A percentile compares a stretch with the other conserved stretches of the same genome.
Evolutionary conservation across 2,888 invertebrate species (phyloP).

Genomic region (Apamea epomidion): DNA sequence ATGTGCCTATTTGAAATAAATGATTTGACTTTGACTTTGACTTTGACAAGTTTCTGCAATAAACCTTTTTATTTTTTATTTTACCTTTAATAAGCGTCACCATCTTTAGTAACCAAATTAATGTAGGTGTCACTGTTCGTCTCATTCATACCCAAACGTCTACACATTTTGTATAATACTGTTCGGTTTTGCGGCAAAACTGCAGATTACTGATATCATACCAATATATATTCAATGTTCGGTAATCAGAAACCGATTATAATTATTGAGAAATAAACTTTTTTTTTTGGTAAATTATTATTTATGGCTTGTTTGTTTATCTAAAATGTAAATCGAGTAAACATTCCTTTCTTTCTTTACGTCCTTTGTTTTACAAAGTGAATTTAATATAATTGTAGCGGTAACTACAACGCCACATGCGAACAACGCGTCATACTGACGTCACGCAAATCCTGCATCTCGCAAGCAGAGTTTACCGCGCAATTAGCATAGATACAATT

Average conservation of each 20-base stretch:
- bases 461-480: too few species aligned
- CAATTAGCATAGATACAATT: too few species aligned
- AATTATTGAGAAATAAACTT: conserved; percentile 45
- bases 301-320: conserved; percentile 48
- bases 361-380: conserved; percentile 8
- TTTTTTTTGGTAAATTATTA: conserved; percentile 26
- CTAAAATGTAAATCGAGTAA: conserved; percentile 40
- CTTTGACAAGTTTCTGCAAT: too few species aligned
- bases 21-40: too few species aligned
- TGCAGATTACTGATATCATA: conserved; percentile 59
- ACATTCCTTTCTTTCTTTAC: background rate
- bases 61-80: too few species aligned
- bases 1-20: too few species aligned
- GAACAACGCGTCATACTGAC: too few species aligned
- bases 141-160: conserved; percentile 29
- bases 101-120: too few species aligned
- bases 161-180: conserved; percentile 22
- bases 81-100: too few species aligned
- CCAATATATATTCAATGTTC: conserved; percentile 55
- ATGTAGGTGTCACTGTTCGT: background rate
- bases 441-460: too few species aligned
- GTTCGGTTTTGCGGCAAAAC: conserved; percentile 54
- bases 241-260: conserved; percentile 56
- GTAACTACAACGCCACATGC: too few species aligned
- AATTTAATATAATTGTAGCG: too few species aligned